phyloP scores from a whole-genome alignment of 92 coral and sea anemone genomes.

The Actinernus sp. region DNA sequence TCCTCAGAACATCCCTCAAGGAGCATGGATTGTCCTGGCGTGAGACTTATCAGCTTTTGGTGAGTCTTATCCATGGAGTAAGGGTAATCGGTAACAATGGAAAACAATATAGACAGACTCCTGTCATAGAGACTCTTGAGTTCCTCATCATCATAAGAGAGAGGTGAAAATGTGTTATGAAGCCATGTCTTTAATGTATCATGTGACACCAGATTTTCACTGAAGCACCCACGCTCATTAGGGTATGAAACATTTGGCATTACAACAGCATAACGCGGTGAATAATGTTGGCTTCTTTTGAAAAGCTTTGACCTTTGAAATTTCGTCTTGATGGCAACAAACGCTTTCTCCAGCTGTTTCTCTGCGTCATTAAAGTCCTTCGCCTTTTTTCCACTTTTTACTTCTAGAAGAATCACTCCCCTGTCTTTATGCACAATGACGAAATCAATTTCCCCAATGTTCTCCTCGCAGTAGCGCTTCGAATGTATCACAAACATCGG shows the following conservation, averaged over 20 bases:
- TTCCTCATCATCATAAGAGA: background rate
- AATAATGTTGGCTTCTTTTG: background rate
- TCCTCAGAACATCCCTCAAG: too few relatives aligned
- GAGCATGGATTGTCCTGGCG: too few relatives aligned
- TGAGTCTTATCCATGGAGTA: too few relatives aligned
- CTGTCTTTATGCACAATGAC: background rate
- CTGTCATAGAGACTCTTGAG: background rate
- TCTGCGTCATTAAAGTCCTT: background rate
- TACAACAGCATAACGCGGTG: constrained; percentile 2
- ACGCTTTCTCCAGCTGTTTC: background rate
- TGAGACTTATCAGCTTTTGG: too few relatives aligned
- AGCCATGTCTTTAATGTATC: constrained; percentile 18
- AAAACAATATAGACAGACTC: background rate
- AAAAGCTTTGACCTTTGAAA: background rate
- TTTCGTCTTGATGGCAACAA: background rate
- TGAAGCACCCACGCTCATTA: constrained; percentile 1
- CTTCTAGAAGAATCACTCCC: constrained; percentile 14
- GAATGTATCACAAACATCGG: constrained; percentile 2
- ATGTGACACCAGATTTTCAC: constrained; percentile 4
- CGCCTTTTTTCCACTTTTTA: background rate
- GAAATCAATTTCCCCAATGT: constrained; percentile 4
- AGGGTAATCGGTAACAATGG: background rate
- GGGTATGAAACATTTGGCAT: constrained; percentile 18
- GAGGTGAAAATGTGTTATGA: background rate
- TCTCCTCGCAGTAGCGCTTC: background rate